Base-by-base conservation (phyloP, 2,113 vertebrate species). In the Meleagris gallopavo region DNA sequence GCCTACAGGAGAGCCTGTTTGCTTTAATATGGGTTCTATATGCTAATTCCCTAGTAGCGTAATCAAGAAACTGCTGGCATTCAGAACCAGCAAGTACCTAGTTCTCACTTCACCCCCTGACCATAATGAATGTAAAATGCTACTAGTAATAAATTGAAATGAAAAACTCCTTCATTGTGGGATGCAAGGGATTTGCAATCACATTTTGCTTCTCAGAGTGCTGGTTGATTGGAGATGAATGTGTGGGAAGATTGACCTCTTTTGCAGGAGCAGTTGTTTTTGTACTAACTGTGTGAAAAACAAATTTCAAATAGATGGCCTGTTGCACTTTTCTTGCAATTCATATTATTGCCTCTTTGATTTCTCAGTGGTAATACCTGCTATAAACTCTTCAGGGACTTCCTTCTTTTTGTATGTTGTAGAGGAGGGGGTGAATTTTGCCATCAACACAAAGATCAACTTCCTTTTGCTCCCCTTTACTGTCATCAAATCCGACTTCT, bases 261-360 rank as follows among this genome's bases (percentile, higher is more conserved):
- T 94, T 93, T 93, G 72, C 78, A 94, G 96, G 92, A 97, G 80
- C 46, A 0, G 57, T 97, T 97, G 96, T 97, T 98, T 97, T 97
- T 97, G 75, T 90, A 95, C 94, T 93, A 75, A 97, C 96, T 94
- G 88, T 97, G 97, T 96, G 98, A 98, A 98, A 98, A 98, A 96
- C 95, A 98, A 97, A 97, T 98, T 97, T 97, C 88, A 89, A 94
- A 94, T 94, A 96, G 95, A 88, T 83, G 85, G 82, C 94, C 92
- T 96, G 66, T 95, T 98, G 94, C 89, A 91, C 90, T 86, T 97
- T 89, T 95, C 96, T 97, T 94, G 80, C 88, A 93, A 86, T 97
- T 97, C 41, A 29, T 89, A 91, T 97, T 94, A 96, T 96, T 89
- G 74, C 73, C 74, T 80, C 57, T 96, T 97, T 93, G 80, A 85